A percentile compares a stretch with the other conserved stretches of the same genome.
Conservation (phyloP, 2,797 vertebrate species). For the Schizothorax lantsangensis region DNA sequence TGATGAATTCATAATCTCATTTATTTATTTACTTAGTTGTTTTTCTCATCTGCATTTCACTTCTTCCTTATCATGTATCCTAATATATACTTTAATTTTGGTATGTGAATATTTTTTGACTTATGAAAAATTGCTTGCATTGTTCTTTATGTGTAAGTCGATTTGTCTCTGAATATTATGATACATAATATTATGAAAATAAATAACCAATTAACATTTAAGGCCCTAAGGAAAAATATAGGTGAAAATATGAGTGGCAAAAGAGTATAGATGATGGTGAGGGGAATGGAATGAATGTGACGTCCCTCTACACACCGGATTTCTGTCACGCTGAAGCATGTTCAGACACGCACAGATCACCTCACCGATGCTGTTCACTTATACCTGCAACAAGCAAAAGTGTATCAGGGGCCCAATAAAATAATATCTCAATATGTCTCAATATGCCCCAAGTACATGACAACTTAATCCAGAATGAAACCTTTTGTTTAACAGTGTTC, state of each 20-base stretch:
- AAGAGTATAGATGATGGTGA: too few relatives aligned
- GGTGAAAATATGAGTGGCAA: not conserved
- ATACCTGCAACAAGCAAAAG: not conserved
- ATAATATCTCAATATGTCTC: not conserved
- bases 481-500: slow-evolving; percentile 15
- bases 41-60: not conserved
- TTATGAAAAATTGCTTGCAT: not conserved
- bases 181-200: not conserved
- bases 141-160: not conserved
- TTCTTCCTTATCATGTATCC: not conserved
- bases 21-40: not conserved
- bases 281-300: not conserved
- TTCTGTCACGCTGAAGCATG: not conserved
- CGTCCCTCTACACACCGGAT: not conserved
- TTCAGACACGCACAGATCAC: not conserved
- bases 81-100: not conserved
- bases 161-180: not conserved
- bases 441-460: not conserved
- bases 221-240: not conserved
- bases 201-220: not conserved
- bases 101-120: not conserved
- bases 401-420: not conserved
- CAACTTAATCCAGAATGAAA: not conserved
- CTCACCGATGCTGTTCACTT: not conserved
- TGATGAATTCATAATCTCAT: not conserved